Base-by-base conservation (phyloP, 2,113 vertebrate species). In the Oenanthe oenanthe region DNA sequence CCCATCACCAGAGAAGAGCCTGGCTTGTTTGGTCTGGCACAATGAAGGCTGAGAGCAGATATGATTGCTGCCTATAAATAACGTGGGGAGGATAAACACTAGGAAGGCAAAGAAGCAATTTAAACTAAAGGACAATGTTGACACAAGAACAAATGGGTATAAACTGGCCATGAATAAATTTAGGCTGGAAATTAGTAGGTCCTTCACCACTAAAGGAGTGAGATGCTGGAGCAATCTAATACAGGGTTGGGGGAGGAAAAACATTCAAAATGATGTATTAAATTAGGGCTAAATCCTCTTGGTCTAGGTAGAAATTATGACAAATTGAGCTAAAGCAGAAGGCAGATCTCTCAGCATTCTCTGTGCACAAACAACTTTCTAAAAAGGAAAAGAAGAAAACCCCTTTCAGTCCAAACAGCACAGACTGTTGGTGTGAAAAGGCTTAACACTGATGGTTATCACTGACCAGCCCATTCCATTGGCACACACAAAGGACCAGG, bases 31-130 rank as follows among this genome's bases (percentile, higher is more conserved):
- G n/a, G 95, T 40, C 92, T 90, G 12, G 94, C 90, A 83, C 51
- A 87, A 94, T 13, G 79, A 74, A 86, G 95, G 92, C 85, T 94
- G 94, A 92, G 56, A 74, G 94, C 88, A 86, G 75, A 88, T 66
- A 88, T 92, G 92, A 96, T 94, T 97, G 91, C 96, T 80, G 88
- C 15, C 95, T 95, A 88, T 92, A 96, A 95, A 96, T 92, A 80
- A 80, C 91, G 76, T 77, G 85, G 36, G 88, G 88, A 96, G 88
- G 92, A 96, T 88, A 96, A 97, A 95, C 95, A 95, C 75, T 42
- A 25, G 83, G 85, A 90, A 94, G 79, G 91, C 91, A 92, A 95
- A 88, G 76, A 75, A 90, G 85, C 88, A 92, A 96, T 95, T 97
- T 92, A 51, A 93, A 84, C 91, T 86, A 88, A 88, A 93, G 96